Base-by-base conservation (phyloP, 2,797 vertebrate genomes). In the Microctenopoma stevenorrisi region DNA sequence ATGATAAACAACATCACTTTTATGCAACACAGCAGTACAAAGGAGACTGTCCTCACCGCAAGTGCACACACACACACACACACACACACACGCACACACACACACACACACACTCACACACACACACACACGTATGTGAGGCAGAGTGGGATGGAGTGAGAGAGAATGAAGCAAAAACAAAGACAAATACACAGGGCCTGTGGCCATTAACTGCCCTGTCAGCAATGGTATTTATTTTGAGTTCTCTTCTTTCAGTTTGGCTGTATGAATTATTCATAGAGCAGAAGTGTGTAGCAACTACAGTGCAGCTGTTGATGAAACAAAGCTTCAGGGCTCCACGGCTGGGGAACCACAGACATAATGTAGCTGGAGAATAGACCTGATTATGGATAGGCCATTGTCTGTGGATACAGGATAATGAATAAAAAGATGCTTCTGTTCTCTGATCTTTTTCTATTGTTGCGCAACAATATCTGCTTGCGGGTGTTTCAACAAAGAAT, bases 291-390 rank as follows among this genome's bases (percentile, higher is more conserved):
- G 82, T 79, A 82, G 76, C 76, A 86, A 88, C 82, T 83, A 77
- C 83, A 84, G 77, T 84, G 78, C 85, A 91, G 83, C 87, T 85
- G 89, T 83, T 90, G 88, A 88, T 90, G 87, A 88, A 88, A 90
- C 82, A 83, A 83, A 83, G 86, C 90, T 91, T 68, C 75, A n/a
- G 88, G 88, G 83, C 79, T 76, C 69, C 78, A 84, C 25, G 80
- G 74, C 79, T 78, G 75, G 80, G 75, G 76, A 88, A 83, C 64
- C 77, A 75, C 78, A 78, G 75, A 78, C 71, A 78, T 83, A 79
- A 91, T 86, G 79, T 73, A 81, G 85, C 75, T 72, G 46, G 68
- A 89, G 79, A 84, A 81, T 43, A 84, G 71, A 78, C 66, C 75
- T 78, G 72, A 87, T 80, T 83, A 87, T 84, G 82, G 72, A 83